Evolutionary conservation across 2,888 invertebrate genomes (phyloP), one percentile per base, ranked within the genome.

Genomic region (Thera obeliscata): DNA sequence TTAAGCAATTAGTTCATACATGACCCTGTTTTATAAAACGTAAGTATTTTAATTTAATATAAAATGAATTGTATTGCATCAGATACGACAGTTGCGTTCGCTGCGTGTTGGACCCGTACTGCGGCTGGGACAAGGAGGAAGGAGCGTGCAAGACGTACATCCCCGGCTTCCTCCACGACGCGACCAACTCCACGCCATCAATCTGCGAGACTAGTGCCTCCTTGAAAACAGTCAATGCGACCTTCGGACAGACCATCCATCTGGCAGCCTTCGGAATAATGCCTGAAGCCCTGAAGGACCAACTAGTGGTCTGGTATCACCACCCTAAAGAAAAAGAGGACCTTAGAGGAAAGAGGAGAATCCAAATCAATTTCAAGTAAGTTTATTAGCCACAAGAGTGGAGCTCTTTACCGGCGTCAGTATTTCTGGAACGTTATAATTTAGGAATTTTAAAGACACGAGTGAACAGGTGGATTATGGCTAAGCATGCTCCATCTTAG

Each of bases 121-220:
- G 96, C 78, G 95, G 95, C n/a, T 96, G 96, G 96, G 95, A 95
- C 79, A 95, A 95, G 76, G 94, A 95, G 78, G 90, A 93, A 0
- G 94, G 93, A 0, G 89, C 91, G 9, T 95, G 95, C 81, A 93
- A 94, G 61, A 94, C 94, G 0, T 95, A 95, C 82, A 87, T 90
- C n/a, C 94, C 94, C 6, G 94, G 91, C 1, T 82, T 95, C 7
- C 88, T 95, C 22, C 95, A 95, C 81, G 95, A 95, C 75, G 95
- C 95, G 1, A 94, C 95, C 22, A 95, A 95, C 80, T 94, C 94
- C 6, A 95, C 95, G 0, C 94, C 94, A 3, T 94, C 95, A 2
- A 90, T 95, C 68, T 95, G 95, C 74, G 94, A 95, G 70, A 91
- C 94, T 62, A 94, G 94, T 74, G 94, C 95, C 4, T 94, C 94